Conservation (phyloP, 2,888 invertebrate genomes). For the Hyposoter didymator region DNA sequence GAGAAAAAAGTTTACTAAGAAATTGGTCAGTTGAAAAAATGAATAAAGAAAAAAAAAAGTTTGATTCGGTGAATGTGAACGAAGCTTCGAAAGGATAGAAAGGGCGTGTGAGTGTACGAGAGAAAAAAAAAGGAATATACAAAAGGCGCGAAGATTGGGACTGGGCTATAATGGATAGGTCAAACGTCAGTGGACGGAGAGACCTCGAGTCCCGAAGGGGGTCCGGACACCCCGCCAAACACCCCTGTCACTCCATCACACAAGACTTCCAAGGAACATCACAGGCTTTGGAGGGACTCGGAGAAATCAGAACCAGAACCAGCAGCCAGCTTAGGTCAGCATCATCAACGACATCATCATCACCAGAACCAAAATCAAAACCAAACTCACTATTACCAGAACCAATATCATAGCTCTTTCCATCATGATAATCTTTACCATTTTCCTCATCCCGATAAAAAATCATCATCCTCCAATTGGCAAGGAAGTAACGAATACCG, state of each 20-base stretch:
- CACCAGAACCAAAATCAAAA: conserved; percentile 74
- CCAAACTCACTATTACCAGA: conserved; percentile 85
- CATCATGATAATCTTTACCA: conserved; percentile 84
- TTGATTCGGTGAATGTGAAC: background rate
- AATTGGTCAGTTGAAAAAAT: too few relatives aligned
- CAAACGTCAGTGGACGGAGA: conserved; percentile 83
- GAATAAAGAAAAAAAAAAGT: too few relatives aligned
- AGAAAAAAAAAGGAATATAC: conserved; percentile 73
- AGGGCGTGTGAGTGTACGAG: conserved; percentile 67
- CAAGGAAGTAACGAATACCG: conserved; percentile 75
- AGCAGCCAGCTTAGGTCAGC: conserved; percentile 82
- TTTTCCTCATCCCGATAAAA: conserved; percentile 80
- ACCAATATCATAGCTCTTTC: conserved; percentile 84
- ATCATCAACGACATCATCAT: conserved; percentile 83
- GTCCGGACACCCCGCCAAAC: conserved; percentile 83
- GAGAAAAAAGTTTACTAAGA: too few relatives aligned
- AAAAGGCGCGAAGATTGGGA: conserved; percentile 81
- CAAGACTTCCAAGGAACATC: conserved; percentile 80
- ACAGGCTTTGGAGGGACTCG: conserved; percentile 80
- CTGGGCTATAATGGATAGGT: conserved; percentile 84
- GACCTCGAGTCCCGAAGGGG: conserved; percentile 81
- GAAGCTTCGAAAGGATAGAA: conserved; percentile 72
- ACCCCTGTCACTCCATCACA: conserved; percentile 83
- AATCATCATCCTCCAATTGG: conserved; percentile 77
- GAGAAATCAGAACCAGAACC: conserved; percentile 78